Conservation (phyloP, 1,140 invertebrate genomes). For the Chymomyza costata region DNA sequence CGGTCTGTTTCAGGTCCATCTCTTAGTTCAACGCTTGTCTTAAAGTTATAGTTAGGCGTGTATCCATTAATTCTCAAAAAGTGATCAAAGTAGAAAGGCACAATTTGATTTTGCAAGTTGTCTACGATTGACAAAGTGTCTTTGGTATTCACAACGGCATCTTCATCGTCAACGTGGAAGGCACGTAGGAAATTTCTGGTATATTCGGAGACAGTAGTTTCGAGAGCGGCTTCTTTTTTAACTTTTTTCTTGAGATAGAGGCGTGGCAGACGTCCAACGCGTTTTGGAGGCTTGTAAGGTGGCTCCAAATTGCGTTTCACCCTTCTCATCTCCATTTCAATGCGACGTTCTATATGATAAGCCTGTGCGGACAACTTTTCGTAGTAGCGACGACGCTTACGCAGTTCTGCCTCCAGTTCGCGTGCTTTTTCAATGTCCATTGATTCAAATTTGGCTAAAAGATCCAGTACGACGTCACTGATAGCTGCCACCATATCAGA, state of each 20-base stretch:
- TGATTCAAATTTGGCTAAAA: conserved; percentile 54
- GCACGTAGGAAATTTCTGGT: conserved; percentile 60
- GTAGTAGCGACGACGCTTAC: conserved; percentile 40
- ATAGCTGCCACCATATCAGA: conserved; percentile 65
- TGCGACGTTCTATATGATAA: conserved; percentile 58
- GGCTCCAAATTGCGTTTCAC: conserved; percentile 63
- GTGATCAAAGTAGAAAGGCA: conserved; percentile 73
- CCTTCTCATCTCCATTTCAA: conserved; percentile 64
- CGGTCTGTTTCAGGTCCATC: conserved; percentile 58
- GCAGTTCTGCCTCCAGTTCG: conserved; percentile 33
- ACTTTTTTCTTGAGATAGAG: conserved; percentile 39
- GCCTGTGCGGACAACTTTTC: conserved; percentile 58
- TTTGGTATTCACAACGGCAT: conserved; percentile 25
- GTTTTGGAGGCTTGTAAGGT: conserved; percentile 48
- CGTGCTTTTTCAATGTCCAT: conserved; percentile 48
- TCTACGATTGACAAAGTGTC: conserved; percentile 46
- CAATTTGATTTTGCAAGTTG: conserved; percentile 61
- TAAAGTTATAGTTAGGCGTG: conserved; percentile 70
- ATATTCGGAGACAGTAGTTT: conserved; percentile 45
- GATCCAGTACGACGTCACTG: conserved; percentile 50
- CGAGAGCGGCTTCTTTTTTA: neutral
- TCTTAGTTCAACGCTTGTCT: conserved; percentile 60
- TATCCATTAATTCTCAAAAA: conserved; percentile 71
- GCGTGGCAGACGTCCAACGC: conserved; percentile 44
- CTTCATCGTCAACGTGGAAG: conserved; percentile 53